Evolutionary conservation across 2,797 vertebrate species (phyloP), one percentile per base, ranked within the genome.

Genomic region (Phalloptychus januarius): DNA sequence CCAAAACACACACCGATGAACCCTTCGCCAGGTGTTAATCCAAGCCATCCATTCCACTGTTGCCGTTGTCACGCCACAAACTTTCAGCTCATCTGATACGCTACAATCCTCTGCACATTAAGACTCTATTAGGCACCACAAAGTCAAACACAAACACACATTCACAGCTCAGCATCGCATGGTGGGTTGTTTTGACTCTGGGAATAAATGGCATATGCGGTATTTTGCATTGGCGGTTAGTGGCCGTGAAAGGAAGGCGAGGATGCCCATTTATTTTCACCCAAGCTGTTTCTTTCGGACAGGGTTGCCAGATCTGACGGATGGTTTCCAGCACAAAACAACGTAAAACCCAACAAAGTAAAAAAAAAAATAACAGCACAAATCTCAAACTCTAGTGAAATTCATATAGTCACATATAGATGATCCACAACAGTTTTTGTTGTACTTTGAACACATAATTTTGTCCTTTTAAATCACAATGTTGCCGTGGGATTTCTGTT

Each of bases 101-200:
- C 90, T 87, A 89, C 93, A 91, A 89, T 91, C 89, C 80, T 86
- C 75, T 89, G 85, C 90, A 92, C 89, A 92, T 95, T 93, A 93
- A 93, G 86, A 94, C 89, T 89, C 93, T 90, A 90, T 94, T 93
- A 93, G 89, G 87, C 78, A 58, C 87, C 74, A 8, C 83, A 81
- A 77, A 83, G 74, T 77, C 79, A 77, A 72, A 82, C 84, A 83
- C 72, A 74, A 78, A 79, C 54, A 76, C 74, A 77, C 79, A 74
- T 56, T 42, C 33, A 23, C 16, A 48, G 33, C 20, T 28, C 56
- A 20, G 46, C 83, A 78, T 72, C 83, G 25, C 90, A 88, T 48
- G 1, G 72, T 70, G 73, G 87, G 25, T 91, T 95, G 93, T 95
- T 96, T 92, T 95, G 95, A 95, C 94, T 91, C 89, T 65, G 46